Conservation (phyloP, 2,888 invertebrate genomes). For the Alcis repandata region DNA sequence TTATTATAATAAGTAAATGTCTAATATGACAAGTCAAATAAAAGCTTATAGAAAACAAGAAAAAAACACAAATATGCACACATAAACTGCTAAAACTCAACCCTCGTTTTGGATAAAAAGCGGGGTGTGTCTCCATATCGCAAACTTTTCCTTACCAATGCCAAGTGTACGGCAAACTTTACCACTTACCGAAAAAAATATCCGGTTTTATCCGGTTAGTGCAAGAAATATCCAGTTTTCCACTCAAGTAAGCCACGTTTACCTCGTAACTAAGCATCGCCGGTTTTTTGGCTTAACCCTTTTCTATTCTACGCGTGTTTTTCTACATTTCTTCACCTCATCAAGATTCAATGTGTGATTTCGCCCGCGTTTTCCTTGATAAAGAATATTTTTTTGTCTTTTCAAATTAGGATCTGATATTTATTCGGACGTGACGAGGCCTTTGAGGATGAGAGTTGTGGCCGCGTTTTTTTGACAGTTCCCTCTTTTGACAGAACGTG, state of each 20-base stretch:
- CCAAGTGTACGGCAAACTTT: slow-evolving; percentile 1
- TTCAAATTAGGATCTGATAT: slow-evolving; percentile 32
- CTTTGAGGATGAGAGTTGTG: slow-evolving; percentile 11
- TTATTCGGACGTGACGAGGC: slow-evolving; percentile 27
- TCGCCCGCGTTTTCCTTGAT: slow-evolving; percentile 33
- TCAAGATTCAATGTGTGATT: slow-evolving; percentile 45
- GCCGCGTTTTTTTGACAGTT: background rate
- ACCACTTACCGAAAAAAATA: slow-evolving; percentile 3
- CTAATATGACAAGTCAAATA: no score
- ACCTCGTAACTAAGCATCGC: slow-evolving; percentile 18
- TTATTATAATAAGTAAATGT: no score
- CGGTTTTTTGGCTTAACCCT: slow-evolving; percentile 13
- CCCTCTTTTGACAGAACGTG: background rate
- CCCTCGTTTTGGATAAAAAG: background rate
- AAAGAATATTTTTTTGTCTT: slow-evolving; percentile 41
- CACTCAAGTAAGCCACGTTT: slow-evolving; percentile 15
- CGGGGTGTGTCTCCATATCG: background rate
- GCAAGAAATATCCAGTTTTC: background rate
- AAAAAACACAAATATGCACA: no score
- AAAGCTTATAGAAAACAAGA: no score
- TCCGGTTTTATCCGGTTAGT: background rate
- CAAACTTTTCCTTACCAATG: background rate
- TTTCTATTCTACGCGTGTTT: slow-evolving; percentile 25
- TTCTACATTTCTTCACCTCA: slow-evolving; percentile 38
- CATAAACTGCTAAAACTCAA: no score